A percentile compares a stretch with the other conserved stretches of the same genome.
These are phyloP conservation scores for Chalcis sispes DNA, from an alignment of 2,888 invertebrate species.

Conservation along the genomic window DNA sequence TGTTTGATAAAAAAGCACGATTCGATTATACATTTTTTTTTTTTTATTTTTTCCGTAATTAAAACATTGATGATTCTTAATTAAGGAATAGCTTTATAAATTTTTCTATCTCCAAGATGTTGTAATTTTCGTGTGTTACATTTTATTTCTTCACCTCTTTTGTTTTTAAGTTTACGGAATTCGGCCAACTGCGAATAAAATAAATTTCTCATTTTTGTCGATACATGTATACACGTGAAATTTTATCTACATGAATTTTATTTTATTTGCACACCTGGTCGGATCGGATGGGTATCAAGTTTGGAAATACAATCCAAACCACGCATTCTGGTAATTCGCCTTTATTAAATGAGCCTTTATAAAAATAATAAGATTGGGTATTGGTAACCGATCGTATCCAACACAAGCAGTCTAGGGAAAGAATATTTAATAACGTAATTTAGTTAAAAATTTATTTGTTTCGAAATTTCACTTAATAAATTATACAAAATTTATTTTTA, in stretches of 20 bases:
- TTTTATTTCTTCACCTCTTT: constrained; percentile 57
- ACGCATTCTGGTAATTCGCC: constrained; percentile 61
- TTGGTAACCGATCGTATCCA: constrained; percentile 67
- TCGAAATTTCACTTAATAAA: background rate
- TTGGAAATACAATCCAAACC: constrained; percentile 68
- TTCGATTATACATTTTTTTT: no score
- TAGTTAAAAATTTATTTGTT: background rate
- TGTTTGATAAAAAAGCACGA: no score
- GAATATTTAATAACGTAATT: background rate
- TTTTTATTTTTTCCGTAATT: no score
- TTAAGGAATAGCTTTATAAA: constrained; percentile 61
- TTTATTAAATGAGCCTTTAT: constrained; percentile 64
- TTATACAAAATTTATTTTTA: background rate
- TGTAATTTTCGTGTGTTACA: constrained; percentile 61
- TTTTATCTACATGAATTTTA: background rate
- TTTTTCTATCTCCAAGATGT: constrained; percentile 58
- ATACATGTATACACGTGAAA: background rate
- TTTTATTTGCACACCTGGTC: constrained; percentile 61
- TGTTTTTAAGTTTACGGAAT: constrained; percentile 65
- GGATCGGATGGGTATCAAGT: constrained; percentile 61
- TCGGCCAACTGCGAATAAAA: constrained; percentile 60
- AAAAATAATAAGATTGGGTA: constrained; percentile 66
- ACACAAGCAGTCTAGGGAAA: constrained; percentile 62
- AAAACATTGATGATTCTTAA: no score
- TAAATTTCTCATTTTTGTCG: background rate